These are phyloP conservation scores for Diploptera punctata DNA, from an alignment of 2,888 invertebrate species.

Conservation along the genomic window DNA sequence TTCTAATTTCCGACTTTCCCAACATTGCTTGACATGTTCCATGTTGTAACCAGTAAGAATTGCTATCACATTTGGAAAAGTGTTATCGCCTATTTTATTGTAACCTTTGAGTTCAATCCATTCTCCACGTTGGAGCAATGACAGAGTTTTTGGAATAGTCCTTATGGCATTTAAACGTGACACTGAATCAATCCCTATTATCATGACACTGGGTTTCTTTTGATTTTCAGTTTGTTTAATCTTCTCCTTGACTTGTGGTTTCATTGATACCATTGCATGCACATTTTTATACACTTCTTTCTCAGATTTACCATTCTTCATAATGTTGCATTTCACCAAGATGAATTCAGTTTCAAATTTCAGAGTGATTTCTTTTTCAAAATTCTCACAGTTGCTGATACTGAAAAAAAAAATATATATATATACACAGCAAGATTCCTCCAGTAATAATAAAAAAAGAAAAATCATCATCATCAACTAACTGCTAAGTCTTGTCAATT, in stretches of 20 bases:
- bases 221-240: constrained; percentile 40
- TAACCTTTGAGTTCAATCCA: constrained; percentile 80
- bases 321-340: constrained; percentile 59
- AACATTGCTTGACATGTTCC: constrained; percentile 46
- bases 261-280: constrained; percentile 63
- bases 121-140: constrained; percentile 69
- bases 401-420: too few species aligned
- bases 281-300: constrained; percentile 60
- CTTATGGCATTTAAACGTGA: constrained; percentile 79
- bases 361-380: constrained; percentile 53
- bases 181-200: constrained; percentile 86
- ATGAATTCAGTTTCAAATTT: constrained; percentile 57
- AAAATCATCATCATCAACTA: too few species aligned
- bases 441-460: too few species aligned
- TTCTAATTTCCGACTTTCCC: constrained; percentile 45
- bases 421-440: too few species aligned
- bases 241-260: constrained; percentile 59
- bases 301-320: constrained; percentile 40
- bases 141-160: constrained; percentile 74
- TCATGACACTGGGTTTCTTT: constrained; percentile 59
- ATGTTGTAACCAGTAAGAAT: constrained; percentile 72
- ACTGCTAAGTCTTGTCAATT: too few species aligned
- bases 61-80: constrained; percentile 89
- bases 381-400: constrained; percentile 57
- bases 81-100: constrained; percentile 77